Conservation (phyloP, 2,888 invertebrate genomes). For the Lumbricus terrestris region DNA sequence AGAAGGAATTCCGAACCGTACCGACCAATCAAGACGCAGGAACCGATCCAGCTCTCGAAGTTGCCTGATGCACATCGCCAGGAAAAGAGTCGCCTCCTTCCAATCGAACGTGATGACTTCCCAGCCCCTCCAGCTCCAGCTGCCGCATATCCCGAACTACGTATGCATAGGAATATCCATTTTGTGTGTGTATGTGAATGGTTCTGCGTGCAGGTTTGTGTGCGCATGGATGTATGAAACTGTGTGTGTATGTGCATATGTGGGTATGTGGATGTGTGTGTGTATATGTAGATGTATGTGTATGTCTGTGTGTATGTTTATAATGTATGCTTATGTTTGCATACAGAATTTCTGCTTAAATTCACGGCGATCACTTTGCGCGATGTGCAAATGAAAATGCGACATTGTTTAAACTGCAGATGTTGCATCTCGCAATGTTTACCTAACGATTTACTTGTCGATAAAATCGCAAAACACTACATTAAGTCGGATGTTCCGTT, state of each 20-base stretch:
- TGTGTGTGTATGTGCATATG: too few relatives aligned
- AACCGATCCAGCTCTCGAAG: conserved; percentile 52
- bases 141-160: conserved; percentile 40
- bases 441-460: not conserved
- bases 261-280: too few relatives aligned
- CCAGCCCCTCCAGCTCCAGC: conserved; percentile 93
- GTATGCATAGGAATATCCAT: conserved; percentile 27
- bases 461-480: not conserved
- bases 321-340: not conserved
- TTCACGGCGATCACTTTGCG: not conserved
- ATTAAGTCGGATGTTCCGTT: not conserved
- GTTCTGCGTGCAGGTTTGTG: too few relatives aligned
- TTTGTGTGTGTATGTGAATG: not conserved
- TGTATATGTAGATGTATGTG: too few relatives aligned
- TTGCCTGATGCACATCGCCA: conserved; percentile 52
- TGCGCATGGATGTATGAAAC: too few relatives aligned
- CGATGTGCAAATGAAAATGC: not conserved
- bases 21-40: conserved; percentile 46
- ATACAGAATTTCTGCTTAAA: not conserved
- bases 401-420: not conserved
- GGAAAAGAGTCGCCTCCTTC: conserved; percentile 70
- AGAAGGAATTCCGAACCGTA: conserved; percentile 21
- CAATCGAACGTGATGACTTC: conserved; percentile 95
- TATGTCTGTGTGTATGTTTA: too few relatives aligned
- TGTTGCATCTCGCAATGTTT: not conserved